A percentile compares a stretch with the other conserved stretches of the same genome.
phyloP scores from a whole-genome alignment of 2,797 vertebrate genomes.

The Acanthiza pusilla region DNA sequence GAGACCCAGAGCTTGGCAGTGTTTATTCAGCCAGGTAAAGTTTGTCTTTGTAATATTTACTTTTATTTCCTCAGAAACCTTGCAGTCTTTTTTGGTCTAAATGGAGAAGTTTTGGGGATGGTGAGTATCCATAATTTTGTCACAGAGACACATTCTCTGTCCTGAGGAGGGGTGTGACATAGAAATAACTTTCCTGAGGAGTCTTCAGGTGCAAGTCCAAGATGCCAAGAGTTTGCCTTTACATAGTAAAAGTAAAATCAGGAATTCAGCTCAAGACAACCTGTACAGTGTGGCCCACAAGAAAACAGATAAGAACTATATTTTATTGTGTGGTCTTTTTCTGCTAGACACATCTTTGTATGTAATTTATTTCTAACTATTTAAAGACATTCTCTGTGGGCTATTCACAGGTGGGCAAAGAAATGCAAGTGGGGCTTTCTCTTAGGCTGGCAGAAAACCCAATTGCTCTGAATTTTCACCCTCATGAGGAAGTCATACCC shows the following conservation, averaged over 20 bases:
- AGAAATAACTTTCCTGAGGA: not conserved
- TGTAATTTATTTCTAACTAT: not conserved
- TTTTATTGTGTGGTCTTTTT: not conserved
- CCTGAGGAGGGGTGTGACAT: not conserved
- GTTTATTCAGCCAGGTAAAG: not conserved
- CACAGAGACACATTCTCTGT: rapidly evolving
- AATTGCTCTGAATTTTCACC: not conserved
- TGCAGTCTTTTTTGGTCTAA: not conserved
- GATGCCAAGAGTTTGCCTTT: not conserved
- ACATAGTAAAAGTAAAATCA: not conserved
- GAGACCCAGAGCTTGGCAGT: not conserved
- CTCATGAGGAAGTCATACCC: not conserved
- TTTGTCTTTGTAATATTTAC: not conserved
- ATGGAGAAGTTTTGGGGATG: not conserved
- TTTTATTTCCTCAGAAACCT: not conserved
- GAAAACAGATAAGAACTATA: not conserved
- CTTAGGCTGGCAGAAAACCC: rapidly evolving
- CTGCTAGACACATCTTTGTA: not conserved
- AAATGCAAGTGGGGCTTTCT: not conserved
- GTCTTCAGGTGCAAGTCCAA: not conserved
- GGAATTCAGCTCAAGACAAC: not conserved
- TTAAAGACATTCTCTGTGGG: not conserved
- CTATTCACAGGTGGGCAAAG: not conserved
- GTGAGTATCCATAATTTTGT: not conserved
- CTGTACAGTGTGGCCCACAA: not conserved